Evolutionary conservation across 2,113 vertebrate genomes (phyloP).

Genomic region (Irena cyanogastra): DNA sequence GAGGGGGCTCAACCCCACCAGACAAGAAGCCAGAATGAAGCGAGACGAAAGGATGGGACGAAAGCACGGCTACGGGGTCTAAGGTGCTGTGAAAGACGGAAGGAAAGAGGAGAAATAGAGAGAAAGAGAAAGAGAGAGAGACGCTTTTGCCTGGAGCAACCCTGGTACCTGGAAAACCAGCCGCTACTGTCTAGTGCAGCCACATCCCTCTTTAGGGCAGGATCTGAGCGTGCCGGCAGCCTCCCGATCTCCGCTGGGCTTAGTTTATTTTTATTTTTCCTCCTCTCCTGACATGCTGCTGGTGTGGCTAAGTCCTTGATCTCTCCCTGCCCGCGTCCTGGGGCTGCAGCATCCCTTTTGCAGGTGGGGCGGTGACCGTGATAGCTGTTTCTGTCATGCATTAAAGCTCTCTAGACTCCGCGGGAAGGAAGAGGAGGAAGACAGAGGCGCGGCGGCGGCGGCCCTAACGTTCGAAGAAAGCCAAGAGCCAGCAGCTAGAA

Average conservation of each 20-base stretch:
- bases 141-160: slow-evolving; percentile 70
- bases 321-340: slow-evolving; percentile 62
- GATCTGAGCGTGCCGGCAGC: slow-evolving; percentile 68
- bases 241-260: slow-evolving; percentile 69
- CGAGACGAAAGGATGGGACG: slow-evolving; percentile 69
- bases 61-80: slow-evolving; percentile 58
- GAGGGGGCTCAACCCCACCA: neutral
- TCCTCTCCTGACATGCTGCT: slow-evolving; percentile 66
- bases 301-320: slow-evolving; percentile 63
- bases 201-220: slow-evolving; percentile 65
- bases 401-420: slow-evolving; percentile 47
- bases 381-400: slow-evolving; percentile 58
- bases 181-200: slow-evolving; percentile 70
- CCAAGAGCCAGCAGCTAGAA: slow-evolving; percentile 65
- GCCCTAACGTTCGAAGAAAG: slow-evolving; percentile 60
- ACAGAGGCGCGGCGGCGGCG: neutral
- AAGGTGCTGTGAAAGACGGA: slow-evolving; percentile 31
- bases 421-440: slow-evolving; percentile 48
- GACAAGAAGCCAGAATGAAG: slow-evolving; percentile 59
- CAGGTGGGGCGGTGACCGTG: slow-evolving; percentile 49
- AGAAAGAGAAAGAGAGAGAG: slow-evolving; percentile 14
- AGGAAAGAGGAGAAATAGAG: slow-evolving; percentile 8
- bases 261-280: slow-evolving; percentile 46
- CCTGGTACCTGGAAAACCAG: slow-evolving; percentile 79
- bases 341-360: slow-evolving; percentile 61